Evolutionary conservation across 2,797 vertebrate species (phyloP), one percentile per base, ranked within the genome.

Genomic region (Serranus cabrilla): DNA sequence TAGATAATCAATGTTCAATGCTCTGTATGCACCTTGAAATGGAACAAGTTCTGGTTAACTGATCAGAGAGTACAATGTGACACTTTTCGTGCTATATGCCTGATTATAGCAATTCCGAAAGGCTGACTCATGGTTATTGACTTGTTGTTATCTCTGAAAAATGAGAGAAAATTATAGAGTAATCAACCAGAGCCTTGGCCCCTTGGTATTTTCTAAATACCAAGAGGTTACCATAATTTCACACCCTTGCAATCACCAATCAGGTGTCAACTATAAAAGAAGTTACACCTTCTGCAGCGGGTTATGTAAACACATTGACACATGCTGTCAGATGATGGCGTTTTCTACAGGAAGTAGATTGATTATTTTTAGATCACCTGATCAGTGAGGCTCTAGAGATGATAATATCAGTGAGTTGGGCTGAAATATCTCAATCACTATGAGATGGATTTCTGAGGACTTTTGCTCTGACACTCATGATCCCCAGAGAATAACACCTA

Each of bases 191-290:
- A 65, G 45, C 51, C 49, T 56, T 1, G 34, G 66, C 76, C 62
- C 56, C 43, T 7, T 81, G 86, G 57, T 89, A 80, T 89, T 88
- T 85, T 82, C 81, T 58, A 88, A 91, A 93, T 91, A 84, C 77
- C 91, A 91, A 87, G 43, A 89, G 91, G 89, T 92, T 90, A 71
- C 2, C 1, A 25, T 80, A 77, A 93, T 91, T 93, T 91, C 81
- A 81, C 77, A 83, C 72, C 55, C 20, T 64, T 55, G 45, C 52
- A 58, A 37, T 68, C 9, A 34, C 43, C 67, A 82, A 90, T 86
- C 86, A 89, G 67, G 55, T 60, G 73, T 59, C 43, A 82, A 37
- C 7, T 10, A 65, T 60, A 55, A 62, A 65, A 70, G 39, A 18
- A 56, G 67, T 54, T 56, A 46, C 7, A 23, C 3, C 13, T 59